These are phyloP conservation scores for Sphaerophoria rueppellii DNA, from an alignment of 2,888 invertebrate genomes.

Conservation along the genomic window DNA sequence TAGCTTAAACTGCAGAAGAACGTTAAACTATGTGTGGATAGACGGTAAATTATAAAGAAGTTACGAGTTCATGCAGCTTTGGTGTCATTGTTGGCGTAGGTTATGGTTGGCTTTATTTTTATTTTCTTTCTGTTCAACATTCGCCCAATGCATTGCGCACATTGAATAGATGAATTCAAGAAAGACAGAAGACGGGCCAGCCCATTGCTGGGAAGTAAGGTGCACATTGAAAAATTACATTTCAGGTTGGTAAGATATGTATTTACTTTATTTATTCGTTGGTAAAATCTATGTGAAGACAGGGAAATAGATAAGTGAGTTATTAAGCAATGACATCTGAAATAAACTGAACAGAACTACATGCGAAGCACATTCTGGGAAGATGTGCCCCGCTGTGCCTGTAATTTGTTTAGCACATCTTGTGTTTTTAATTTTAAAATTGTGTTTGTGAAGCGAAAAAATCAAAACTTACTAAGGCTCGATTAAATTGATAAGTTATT, in stretches of 20 bases:
- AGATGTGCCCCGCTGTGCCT: too few relatives aligned
- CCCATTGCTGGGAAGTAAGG: constrained; percentile 9
- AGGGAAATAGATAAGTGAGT: too few relatives aligned
- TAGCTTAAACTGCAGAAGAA: not conserved
- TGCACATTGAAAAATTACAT: constrained; percentile 49
- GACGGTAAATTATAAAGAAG: constrained; percentile 56
- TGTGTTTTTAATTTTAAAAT: too few relatives aligned
- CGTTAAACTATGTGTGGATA: constrained; percentile 7
- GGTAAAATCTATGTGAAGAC: not conserved
- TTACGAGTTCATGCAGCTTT: constrained; percentile 1
- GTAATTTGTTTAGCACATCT: too few relatives aligned
- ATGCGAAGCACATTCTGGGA: not conserved
- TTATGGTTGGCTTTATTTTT: constrained; percentile 10
- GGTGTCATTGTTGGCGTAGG: constrained; percentile 20
- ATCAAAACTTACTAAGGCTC: too few relatives aligned
- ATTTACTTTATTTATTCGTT: constrained; percentile 27
- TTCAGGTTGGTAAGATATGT: constrained; percentile 20
- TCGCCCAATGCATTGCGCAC: not conserved
- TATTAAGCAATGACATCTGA: too few relatives aligned
- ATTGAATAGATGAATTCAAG: not conserved
- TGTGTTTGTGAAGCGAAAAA: too few relatives aligned
- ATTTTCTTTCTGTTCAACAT: not conserved
- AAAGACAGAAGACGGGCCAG: constrained; percentile 30
- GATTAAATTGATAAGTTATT: too few relatives aligned
- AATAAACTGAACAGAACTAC: not conserved